Conservation (phyloP, 1,140 invertebrate genomes). For the Drosophila elegans region DNA sequence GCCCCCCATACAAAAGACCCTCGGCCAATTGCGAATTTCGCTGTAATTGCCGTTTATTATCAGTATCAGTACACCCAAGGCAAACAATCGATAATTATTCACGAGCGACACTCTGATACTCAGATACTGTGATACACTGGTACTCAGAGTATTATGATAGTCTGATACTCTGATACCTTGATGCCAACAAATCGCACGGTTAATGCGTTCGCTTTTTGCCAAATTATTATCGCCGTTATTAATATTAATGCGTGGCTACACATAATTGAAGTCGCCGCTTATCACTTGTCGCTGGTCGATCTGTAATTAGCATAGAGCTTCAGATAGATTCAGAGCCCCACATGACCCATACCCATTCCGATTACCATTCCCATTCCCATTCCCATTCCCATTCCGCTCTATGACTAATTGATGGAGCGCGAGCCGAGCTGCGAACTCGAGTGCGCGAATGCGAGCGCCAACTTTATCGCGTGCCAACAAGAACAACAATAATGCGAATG, state of each 20-base stretch:
- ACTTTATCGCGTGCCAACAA: conserved; percentile 67
- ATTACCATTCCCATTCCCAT: background rate
- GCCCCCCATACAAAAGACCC: conserved; percentile 5
- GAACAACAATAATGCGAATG: conserved; percentile 2
- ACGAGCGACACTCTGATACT: background rate
- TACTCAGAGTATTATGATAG: too few relatives aligned
- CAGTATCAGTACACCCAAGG: background rate
- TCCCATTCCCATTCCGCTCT: background rate
- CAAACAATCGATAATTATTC: conserved; percentile 13
- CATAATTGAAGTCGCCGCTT: conserved; percentile 50
- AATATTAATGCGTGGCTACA: conserved; percentile 41
- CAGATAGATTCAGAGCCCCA: background rate
- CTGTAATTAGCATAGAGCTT: conserved; percentile 27
- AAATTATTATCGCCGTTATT: conserved; percentile 37
- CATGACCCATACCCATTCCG: background rate
- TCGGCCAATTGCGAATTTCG: conserved; percentile 59
- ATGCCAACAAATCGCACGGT: conserved; percentile 19
- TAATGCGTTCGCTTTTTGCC: conserved; percentile 39
- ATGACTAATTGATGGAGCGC: conserved; percentile 55
- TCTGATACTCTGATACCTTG: conserved; percentile 6
- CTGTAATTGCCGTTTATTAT: conserved; percentile 64
- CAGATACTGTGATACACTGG: too few relatives aligned
- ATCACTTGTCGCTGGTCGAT: conserved; percentile 11
- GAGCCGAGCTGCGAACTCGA: background rate
- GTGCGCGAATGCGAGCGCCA: background rate